Evolutionary conservation across 2,113 vertebrate species (phyloP).

Genomic region (Sturnus vulgaris): DNA sequence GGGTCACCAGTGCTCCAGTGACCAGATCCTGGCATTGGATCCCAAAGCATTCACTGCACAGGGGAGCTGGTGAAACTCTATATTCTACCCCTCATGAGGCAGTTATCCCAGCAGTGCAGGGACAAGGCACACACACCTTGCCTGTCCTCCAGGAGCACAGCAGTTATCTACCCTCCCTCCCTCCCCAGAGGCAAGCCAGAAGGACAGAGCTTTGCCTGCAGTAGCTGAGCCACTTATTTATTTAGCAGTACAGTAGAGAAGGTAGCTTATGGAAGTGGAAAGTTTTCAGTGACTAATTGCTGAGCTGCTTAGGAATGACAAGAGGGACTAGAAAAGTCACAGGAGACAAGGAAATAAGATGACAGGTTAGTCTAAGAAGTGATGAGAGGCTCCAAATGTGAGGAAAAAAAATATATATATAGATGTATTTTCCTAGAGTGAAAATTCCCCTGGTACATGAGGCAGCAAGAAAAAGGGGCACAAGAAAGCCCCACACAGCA

Average conservation of each 20-base stretch:
- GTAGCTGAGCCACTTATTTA: slow-evolving; percentile 22
- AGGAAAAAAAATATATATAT: neutral
- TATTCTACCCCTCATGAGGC: neutral
- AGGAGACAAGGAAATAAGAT: neutral
- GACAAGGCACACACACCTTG: neutral
- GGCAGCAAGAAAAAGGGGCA: neutral
- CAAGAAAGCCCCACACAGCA: neutral
- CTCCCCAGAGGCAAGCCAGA: neutral
- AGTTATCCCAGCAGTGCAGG: neutral
- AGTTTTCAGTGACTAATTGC: slow-evolving; percentile 51
- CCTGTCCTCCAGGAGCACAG: neutral
- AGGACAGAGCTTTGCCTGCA: slow-evolving; percentile 4
- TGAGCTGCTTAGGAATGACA: slow-evolving; percentile 35
- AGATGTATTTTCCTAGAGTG: neutral
- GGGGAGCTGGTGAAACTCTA: neutral
- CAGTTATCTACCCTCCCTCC: neutral
- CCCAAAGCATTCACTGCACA: neutral
- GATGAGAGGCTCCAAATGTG: neutral
- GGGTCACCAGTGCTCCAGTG: neutral
- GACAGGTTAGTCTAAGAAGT: neutral
- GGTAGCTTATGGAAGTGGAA: slow-evolving; percentile 39
- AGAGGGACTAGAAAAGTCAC: slow-evolving; percentile 11
- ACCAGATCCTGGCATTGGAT: neutral
- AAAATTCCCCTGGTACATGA: neutral
- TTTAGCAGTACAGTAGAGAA: slow-evolving; percentile 26